A percentile compares a stretch with the other conserved stretches of the same genome.
These are phyloP conservation scores for Apodemia zela DNA, from an alignment of 2,888 invertebrate genomes.

Conservation along the genomic window DNA sequence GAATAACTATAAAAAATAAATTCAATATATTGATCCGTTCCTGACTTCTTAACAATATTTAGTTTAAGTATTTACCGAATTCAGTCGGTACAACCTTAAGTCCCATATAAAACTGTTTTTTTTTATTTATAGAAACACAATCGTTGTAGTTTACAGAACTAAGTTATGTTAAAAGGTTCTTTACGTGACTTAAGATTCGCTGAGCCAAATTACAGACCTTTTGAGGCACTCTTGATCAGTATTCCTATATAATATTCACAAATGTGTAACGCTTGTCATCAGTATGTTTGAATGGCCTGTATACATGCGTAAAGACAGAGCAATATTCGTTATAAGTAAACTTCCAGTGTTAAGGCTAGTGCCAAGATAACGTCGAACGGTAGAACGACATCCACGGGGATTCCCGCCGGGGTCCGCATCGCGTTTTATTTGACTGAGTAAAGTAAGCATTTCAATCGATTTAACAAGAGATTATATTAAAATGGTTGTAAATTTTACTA, in stretches of 20 bases:
- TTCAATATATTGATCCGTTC: too few species aligned
- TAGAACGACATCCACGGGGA: slow-evolving; percentile 27
- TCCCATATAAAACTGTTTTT: background rate
- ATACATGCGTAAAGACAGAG: background rate
- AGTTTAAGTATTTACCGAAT: too few species aligned
- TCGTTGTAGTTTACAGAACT: too few species aligned
- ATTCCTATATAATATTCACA: background rate
- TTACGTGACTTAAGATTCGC: background rate
- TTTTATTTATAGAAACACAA: too few species aligned
- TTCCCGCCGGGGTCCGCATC: slow-evolving; percentile 19
- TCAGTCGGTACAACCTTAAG: too few species aligned
- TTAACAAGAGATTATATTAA: slow-evolving; percentile 36
- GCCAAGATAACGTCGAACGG: slow-evolving; percentile 32
- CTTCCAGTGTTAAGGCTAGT: slow-evolving; percentile 36
- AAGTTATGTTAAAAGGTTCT: background rate
- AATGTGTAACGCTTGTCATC: background rate
- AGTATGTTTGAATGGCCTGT: slow-evolving; percentile 3
- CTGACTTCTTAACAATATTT: too few species aligned
- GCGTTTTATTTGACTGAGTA: slow-evolving; percentile 41
- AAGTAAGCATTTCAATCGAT: slow-evolving; percentile 43
- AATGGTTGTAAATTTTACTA: background rate
- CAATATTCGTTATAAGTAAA: slow-evolving; percentile 13
- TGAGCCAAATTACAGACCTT: background rate
- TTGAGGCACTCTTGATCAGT: background rate
- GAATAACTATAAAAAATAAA: too few species aligned